A percentile compares a stretch with the other conserved stretches of the same genome.
These are phyloP conservation scores for Clangula hyemalis DNA, from an alignment of 2,797 vertebrate species.

Conservation along the genomic window DNA sequence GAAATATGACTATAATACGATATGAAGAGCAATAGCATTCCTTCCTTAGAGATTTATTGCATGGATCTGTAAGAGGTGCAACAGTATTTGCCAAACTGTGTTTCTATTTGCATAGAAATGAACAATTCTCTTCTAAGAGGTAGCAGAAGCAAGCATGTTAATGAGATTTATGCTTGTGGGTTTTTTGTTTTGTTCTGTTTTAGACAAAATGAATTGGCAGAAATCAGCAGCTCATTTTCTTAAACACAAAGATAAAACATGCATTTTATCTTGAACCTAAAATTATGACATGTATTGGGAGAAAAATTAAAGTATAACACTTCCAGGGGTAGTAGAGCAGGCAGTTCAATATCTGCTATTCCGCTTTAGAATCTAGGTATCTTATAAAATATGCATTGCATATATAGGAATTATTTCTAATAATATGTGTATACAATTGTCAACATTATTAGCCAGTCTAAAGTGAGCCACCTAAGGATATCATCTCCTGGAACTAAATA, in stretches of 20 bases:
- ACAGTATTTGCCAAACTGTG: background rate
- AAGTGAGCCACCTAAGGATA: background rate
- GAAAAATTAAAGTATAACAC: background rate
- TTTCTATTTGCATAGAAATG: background rate
- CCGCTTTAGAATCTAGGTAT: background rate
- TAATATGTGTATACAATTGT: background rate
- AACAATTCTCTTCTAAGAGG: background rate
- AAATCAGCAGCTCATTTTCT: constrained; percentile 5
- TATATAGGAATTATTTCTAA: background rate
- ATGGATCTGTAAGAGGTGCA: background rate
- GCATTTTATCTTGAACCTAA: background rate
- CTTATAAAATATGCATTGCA: background rate
- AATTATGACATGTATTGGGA: background rate
- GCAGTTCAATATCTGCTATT: background rate
- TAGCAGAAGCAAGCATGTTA: background rate
- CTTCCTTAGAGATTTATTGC: background rate
- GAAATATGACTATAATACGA: background rate
- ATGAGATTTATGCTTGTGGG: background rate
- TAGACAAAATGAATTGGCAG: background rate
- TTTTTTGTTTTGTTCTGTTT: background rate
- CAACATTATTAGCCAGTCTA: background rate
- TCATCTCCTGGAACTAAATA: background rate
- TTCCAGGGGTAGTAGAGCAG: background rate
- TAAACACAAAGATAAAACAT: background rate
- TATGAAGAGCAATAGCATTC: background rate